Evolutionary conservation across 2,113 vertebrate species (phyloP).

Genomic region (Podiceps cristatus): DNA sequence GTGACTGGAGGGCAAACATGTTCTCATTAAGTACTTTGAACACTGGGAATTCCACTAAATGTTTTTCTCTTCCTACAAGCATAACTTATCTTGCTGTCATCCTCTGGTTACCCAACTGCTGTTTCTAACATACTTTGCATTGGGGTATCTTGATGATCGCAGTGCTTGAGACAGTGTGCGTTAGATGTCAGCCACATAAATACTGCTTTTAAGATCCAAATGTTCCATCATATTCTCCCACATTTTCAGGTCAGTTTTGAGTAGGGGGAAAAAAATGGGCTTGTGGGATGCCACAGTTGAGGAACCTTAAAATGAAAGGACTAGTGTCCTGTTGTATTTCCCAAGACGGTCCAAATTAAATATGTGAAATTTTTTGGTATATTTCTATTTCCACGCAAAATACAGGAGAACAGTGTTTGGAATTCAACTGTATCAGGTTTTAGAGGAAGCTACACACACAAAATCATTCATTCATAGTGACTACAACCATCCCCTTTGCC

Average conservation of each 20-base stretch:
- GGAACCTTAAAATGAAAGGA: background rate
- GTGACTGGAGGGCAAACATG: background rate
- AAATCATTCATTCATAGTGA: background rate
- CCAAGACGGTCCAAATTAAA: background rate
- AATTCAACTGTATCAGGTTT: background rate
- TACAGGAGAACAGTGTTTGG: background rate
- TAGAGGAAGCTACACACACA: background rate
- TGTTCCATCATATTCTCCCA: background rate
- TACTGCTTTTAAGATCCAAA: background rate
- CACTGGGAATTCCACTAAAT: background rate
- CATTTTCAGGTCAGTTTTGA: background rate
- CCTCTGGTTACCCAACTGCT: background rate
- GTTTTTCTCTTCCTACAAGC: background rate
- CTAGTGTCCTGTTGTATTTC: background rate
- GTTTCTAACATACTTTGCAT: background rate
- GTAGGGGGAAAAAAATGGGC: background rate
- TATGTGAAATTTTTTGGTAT: background rate
- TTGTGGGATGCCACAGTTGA: background rate
- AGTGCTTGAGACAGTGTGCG: accelerated
- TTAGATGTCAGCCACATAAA: background rate
- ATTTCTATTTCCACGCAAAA: background rate
- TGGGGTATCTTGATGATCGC: background rate
- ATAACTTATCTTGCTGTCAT: background rate
- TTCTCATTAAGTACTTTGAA: background rate
- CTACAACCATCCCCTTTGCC: background rate